phyloP scores from a whole-genome alignment of 2,888 invertebrate genomes.

The Gymnosoma rotundatum region DNA sequence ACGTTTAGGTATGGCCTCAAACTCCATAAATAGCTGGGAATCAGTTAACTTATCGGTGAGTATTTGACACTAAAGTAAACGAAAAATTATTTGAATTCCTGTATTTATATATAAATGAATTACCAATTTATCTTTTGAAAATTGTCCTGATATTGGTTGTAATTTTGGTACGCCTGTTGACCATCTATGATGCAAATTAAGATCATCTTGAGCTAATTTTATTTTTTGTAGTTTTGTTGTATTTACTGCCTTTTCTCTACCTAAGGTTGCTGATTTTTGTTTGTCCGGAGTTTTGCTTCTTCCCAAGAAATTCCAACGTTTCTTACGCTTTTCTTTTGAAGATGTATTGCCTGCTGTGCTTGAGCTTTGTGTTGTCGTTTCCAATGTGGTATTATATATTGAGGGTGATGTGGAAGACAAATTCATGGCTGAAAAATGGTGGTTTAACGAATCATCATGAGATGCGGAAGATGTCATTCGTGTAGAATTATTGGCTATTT shows the following conservation, averaged over 20 bases:
- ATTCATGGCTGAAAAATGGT: slow-evolving; percentile 79
- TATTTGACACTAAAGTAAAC: slow-evolving; percentile 84
- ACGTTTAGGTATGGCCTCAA: slow-evolving; percentile 91
- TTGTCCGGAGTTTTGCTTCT: slow-evolving; percentile 84
- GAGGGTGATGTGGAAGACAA: slow-evolving; percentile 76
- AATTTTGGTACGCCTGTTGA: slow-evolving; percentile 88
- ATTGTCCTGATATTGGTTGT: slow-evolving; percentile 88
- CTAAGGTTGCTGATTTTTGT: slow-evolving; percentile 87
- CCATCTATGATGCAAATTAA: slow-evolving; percentile 86
- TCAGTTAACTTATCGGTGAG: slow-evolving; percentile 88
- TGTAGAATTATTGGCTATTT: slow-evolving; percentile 35
- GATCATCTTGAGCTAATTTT: slow-evolving; percentile 80
- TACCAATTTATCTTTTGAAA: slow-evolving; percentile 91
- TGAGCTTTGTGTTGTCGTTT: slow-evolving; percentile 69
- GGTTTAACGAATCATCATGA: slow-evolving; percentile 75
- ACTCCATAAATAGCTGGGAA: slow-evolving; percentile 90
- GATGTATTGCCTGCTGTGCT: slow-evolving; percentile 74
- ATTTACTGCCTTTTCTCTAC: slow-evolving; percentile 84
- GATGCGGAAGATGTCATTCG: slow-evolving; percentile 60
- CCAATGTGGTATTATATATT: slow-evolving; percentile 81
- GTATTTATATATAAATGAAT: slow-evolving; percentile 64
- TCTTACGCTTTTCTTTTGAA: slow-evolving; percentile 85
- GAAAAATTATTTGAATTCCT: slow-evolving; percentile 16
- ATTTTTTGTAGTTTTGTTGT: slow-evolving; percentile 80
- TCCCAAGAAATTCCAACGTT: slow-evolving; percentile 88